These are phyloP conservation scores for Eurytoma adleriae DNA, from an alignment of 2,888 invertebrate species.

Conservation along the genomic window DNA sequence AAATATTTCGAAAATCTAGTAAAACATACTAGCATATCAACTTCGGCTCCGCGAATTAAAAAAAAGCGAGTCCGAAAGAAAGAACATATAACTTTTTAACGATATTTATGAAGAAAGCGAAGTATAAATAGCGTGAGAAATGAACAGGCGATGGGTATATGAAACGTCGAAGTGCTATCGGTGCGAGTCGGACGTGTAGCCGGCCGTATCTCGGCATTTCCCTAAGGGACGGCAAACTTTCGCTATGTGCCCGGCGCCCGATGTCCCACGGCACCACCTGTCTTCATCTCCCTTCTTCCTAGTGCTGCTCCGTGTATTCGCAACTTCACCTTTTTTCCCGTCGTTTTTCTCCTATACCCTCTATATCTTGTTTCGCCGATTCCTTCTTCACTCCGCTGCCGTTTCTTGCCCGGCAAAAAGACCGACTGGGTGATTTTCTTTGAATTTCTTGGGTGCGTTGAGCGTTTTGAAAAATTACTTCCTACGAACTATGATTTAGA, in stretches of 20 bases:
- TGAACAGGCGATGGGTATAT: not conserved
- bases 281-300: constrained; percentile 54
- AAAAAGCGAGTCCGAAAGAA: no score
- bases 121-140: not conserved
- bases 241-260: constrained; percentile 45
- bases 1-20: no score
- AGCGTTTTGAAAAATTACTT: not conserved
- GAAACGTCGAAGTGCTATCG: constrained; percentile 1
- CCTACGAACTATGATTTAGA: no score
- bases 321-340: constrained; percentile 8
- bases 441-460: not conserved
- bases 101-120: constrained; percentile 19
- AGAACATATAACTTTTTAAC: not conserved
- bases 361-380: not conserved
- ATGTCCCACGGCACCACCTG: constrained; percentile 57
- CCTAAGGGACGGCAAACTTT: constrained; percentile 55
- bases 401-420: constrained; percentile 6
- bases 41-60: no score
- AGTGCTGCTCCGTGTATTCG: not conserved
- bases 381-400: not conserved
- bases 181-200: constrained; percentile 15
- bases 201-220: constrained; percentile 50
- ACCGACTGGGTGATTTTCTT: not conserved
- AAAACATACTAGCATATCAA: no score
- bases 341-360: constrained; percentile 6